Evolutionary conservation across 1,140 invertebrate genomes (phyloP).

Genomic region (Aphis gossypii): DNA sequence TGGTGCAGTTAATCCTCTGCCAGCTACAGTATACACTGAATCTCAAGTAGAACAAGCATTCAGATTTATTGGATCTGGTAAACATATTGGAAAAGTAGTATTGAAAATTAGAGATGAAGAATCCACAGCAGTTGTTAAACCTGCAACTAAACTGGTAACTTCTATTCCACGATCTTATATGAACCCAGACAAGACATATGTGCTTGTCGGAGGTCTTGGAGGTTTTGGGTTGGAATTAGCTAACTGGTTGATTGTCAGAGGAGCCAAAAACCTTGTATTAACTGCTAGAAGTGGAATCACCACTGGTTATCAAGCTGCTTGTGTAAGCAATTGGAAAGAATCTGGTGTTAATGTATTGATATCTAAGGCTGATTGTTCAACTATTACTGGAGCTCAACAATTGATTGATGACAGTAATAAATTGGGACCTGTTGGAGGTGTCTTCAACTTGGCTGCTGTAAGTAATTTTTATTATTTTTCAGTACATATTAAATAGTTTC

Average conservation of each 20-base stretch:
- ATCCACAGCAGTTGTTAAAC: conserved; percentile 65
- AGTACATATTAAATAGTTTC: not conserved
- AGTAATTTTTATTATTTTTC: conserved; percentile 59
- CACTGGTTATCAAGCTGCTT: conserved; percentile 86
- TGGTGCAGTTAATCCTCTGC: conserved; percentile 86
- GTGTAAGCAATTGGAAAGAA: conserved; percentile 78
- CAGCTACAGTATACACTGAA: conserved; percentile 80
- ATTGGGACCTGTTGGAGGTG: conserved; percentile 85
- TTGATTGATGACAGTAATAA: conserved; percentile 75
- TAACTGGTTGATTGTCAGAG: conserved; percentile 87
- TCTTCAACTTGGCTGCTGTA: conserved; percentile 94
- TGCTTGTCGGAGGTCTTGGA: conserved; percentile 88
- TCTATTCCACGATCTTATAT: conserved; percentile 87
- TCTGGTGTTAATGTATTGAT: conserved; percentile 76
- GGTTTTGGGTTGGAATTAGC: conserved; percentile 95
- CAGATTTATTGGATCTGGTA: conserved; percentile 92
- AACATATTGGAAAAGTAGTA: conserved; percentile 96
- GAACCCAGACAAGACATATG: conserved; percentile 85
- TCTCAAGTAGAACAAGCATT: conserved; percentile 91
- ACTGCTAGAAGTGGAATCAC: conserved; percentile 87
- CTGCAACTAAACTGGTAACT: conserved; percentile 69
- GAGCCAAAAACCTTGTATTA: conserved; percentile 83
- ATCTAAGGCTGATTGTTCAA: conserved; percentile 74
- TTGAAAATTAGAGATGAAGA: conserved; percentile 88
- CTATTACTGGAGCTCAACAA: conserved; percentile 72